Evolutionary conservation across 1,140 invertebrate species (phyloP).

Genomic region (Drosophila teissieri): DNA sequence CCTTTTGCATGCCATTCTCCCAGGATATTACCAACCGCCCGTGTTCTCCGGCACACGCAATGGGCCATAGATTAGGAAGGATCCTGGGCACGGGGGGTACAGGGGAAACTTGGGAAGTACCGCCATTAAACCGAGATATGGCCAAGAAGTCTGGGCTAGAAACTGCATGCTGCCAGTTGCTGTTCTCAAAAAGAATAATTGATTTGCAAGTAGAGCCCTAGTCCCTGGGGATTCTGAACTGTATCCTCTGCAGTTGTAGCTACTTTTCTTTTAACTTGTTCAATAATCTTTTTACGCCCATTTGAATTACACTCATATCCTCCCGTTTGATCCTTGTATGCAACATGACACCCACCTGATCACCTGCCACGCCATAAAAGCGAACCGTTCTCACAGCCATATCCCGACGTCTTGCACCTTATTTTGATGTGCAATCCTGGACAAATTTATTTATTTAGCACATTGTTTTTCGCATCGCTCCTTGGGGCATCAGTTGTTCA

Average conservation of each 20-base stretch:
- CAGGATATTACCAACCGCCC: slow-evolving; percentile 46
- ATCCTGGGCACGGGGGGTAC: neutral
- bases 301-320: neutral
- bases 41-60: slow-evolving; percentile 40
- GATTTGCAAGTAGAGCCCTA: neutral
- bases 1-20: slow-evolving; percentile 52
- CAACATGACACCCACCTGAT: slow-evolving; percentile 14
- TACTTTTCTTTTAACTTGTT: too few species aligned
- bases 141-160: slow-evolving; percentile 5
- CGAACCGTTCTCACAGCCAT: slow-evolving; percentile 12
- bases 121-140: slow-evolving; percentile 40
- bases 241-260: neutral
- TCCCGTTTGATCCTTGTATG: neutral
- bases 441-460: slow-evolving; percentile 78
- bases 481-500: slow-evolving; percentile 55
- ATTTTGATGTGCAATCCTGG: slow-evolving; percentile 50
- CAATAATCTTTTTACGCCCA: too few species aligned
- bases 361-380: slow-evolving; percentile 38
- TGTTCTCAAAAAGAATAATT: neutral
- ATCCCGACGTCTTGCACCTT: slow-evolving; percentile 30
- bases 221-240: neutral
- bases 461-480: slow-evolving; percentile 52
- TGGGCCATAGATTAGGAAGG: slow-evolving; percentile 30
- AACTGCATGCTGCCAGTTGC: neutral
- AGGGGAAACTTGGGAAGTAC: neutral